Conservation (phyloP, 1,140 invertebrate genomes). For the Drosophila kurseongensis region DNA sequence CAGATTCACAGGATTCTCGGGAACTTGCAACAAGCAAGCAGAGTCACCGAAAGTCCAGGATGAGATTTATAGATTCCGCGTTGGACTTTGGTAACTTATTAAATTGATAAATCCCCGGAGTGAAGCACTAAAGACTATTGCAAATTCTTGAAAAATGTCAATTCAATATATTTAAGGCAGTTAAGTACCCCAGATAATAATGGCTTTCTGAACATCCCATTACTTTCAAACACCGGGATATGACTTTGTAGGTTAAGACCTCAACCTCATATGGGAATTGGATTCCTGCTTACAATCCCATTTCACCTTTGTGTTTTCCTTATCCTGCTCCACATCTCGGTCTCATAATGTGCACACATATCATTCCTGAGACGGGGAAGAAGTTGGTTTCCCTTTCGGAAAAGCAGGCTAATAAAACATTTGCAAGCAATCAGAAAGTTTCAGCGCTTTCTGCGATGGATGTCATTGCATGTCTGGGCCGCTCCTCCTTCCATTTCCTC, state of each 20-base stretch:
- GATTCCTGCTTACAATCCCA: slow-evolving; percentile 31
- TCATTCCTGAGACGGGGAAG: slow-evolving; percentile 2
- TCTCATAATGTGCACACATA: slow-evolving; percentile 35
- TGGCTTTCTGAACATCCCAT: neutral
- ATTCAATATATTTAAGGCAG: neutral
- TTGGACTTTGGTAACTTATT: slow-evolving; percentile 7
- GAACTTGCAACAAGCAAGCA: neutral
- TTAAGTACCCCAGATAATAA: too few relatives aligned
- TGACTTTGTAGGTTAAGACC: neutral
- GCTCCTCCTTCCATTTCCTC: neutral
- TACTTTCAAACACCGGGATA: neutral
- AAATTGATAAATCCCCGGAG: neutral
- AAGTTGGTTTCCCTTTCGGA: slow-evolving; percentile 11
- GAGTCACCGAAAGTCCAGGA: slow-evolving; percentile 1
- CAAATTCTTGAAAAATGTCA: neutral
- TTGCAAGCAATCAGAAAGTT: slow-evolving; percentile 78
- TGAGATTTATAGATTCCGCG: slow-evolving; percentile 16
- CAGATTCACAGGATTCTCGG: slow-evolving; percentile 6
- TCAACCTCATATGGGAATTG: slow-evolving; percentile 19
- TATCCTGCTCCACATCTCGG: slow-evolving; percentile 42
- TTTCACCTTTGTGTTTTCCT: slow-evolving; percentile 34
- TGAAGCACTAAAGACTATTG: neutral
- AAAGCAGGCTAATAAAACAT: slow-evolving; percentile 76
- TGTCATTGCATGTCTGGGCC: slow-evolving; percentile 72
- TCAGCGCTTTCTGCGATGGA: slow-evolving; percentile 57